Base-by-base conservation (phyloP, 2,888 invertebrate species). In the Noctuana brunneofusca region DNA sequence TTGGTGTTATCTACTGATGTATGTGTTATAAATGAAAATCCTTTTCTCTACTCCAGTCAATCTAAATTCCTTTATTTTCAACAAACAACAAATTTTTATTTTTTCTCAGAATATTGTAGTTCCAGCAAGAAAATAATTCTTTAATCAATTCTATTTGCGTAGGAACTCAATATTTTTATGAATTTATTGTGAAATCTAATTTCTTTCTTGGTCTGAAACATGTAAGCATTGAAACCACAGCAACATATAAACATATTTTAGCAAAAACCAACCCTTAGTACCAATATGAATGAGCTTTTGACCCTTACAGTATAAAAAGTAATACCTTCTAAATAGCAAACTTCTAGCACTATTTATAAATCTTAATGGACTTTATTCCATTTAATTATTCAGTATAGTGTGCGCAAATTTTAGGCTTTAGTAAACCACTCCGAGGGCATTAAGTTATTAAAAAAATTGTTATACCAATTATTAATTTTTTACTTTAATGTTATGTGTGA, bases 251-350 rank as follows among this genome's bases (percentile, higher is more conserved):
- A 38, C 38, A 38, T 38, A 41, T 41, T 41, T 16, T 41, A 41
- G 20, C 46, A 46, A 46, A 22, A 46, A 12, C 5, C 5, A 46
- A 46, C 20, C 18, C 46, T 46, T 46, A 20, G 46, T 16, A 41
- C 41, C 41, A 41, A 46, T 46, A 46, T 22, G 46, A 46, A 46
- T 22, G 20, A 46, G 22, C 46, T 46, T 18, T n/a, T 12, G 49
- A 27, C 12, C 32, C 55, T 56, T 62, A 62, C 14, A 49, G 49
- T 22, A 56, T 62, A 55, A 56, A 56, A 50, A 41, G 18, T 41
- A 63, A 63, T 56, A 56, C 56, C 62, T 32, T 57, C 56, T 56
- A 55, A 49, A 55, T 63, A 56, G 62, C 62, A 63, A 55, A 50
- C 41, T 41, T 56, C 50, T 62, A 62, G 62, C 62, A 62, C 55